Conservation (phyloP, 2,113 vertebrate species). For the Paratilapia polleni region DNA sequence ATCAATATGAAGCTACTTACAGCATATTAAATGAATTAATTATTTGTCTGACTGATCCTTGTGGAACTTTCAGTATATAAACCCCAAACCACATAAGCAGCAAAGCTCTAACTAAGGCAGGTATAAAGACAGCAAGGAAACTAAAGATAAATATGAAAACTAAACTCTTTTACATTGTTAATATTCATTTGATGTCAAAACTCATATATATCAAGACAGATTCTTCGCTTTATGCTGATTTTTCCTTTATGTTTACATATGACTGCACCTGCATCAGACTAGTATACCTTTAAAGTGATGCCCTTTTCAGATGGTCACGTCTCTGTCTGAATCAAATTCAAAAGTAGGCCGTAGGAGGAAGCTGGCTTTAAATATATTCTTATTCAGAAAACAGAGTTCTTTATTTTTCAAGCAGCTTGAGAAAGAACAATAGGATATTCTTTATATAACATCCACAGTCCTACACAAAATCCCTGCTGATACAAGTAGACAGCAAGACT, state of each 20-base stretch:
- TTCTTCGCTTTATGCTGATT: background rate
- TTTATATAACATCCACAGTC: conserved; percentile 37
- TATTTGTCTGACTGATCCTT: background rate
- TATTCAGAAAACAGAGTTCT: conserved; percentile 18
- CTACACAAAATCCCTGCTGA: conserved; percentile 46
- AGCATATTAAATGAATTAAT: background rate
- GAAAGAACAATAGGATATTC: conserved; percentile 43
- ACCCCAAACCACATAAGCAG: background rate
- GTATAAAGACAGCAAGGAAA: background rate
- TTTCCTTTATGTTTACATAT: background rate
- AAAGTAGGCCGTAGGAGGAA: conserved; percentile 20
- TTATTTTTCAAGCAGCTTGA: conserved; percentile 4
- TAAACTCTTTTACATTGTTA: background rate
- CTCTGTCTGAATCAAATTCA: conserved; percentile 27
- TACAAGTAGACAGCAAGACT: background rate
- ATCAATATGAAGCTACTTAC: background rate
- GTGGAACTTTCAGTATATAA: background rate
- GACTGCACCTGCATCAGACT: background rate
- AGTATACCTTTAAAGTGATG: conserved; percentile 22
- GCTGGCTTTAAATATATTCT: conserved; percentile 47
- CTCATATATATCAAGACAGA: background rate
- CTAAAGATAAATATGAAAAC: background rate
- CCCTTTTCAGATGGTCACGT: conserved; percentile 21
- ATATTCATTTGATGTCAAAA: background rate
- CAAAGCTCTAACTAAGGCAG: background rate